Conservation (phyloP, 1,140 invertebrate genomes). For the Microvelia longipes region DNA sequence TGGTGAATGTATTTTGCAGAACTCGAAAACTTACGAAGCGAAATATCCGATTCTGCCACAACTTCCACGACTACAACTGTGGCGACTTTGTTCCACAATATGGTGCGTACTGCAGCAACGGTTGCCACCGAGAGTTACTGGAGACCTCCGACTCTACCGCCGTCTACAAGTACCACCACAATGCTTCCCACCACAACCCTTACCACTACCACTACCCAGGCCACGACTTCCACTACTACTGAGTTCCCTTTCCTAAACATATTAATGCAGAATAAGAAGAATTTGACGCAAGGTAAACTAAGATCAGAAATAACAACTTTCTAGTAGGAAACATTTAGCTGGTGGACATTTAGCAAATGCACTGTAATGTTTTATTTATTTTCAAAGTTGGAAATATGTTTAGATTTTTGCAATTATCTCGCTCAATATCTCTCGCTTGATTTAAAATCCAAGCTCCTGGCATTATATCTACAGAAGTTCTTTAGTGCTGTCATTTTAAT, state of each 20-base stretch:
- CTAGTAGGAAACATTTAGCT: too few relatives aligned
- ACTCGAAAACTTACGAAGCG: too few relatives aligned
- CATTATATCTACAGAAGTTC: too few relatives aligned
- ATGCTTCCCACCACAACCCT: slow-evolving; percentile 27
- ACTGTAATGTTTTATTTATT: too few relatives aligned
- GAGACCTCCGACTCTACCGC: not conserved
- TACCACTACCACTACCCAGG: slow-evolving; percentile 28
- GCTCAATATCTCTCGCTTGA: too few relatives aligned
- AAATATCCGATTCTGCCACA: slow-evolving; percentile 29
- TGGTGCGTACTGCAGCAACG: slow-evolving; percentile 29
- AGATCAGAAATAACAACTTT: too few relatives aligned
- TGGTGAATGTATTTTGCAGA: too few relatives aligned
- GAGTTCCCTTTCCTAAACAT: slow-evolving; percentile 33
- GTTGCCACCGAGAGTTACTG: not conserved
- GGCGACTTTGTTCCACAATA: slow-evolving; percentile 21
- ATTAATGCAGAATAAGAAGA: slow-evolving; percentile 26
- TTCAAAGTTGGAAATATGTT: too few relatives aligned
- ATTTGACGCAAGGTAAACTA: slow-evolving; percentile 14
- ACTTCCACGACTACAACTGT: slow-evolving; percentile 35
- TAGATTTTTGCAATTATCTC: too few relatives aligned
- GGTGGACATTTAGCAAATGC: too few relatives aligned
- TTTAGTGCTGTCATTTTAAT: too few relatives aligned
- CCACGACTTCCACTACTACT: slow-evolving; percentile 30
- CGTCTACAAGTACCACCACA: slow-evolving; percentile 17
- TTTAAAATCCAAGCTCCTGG: too few relatives aligned